Conservation (phyloP, 2,888 invertebrate genomes). For the Lasioglossum lativentre region DNA sequence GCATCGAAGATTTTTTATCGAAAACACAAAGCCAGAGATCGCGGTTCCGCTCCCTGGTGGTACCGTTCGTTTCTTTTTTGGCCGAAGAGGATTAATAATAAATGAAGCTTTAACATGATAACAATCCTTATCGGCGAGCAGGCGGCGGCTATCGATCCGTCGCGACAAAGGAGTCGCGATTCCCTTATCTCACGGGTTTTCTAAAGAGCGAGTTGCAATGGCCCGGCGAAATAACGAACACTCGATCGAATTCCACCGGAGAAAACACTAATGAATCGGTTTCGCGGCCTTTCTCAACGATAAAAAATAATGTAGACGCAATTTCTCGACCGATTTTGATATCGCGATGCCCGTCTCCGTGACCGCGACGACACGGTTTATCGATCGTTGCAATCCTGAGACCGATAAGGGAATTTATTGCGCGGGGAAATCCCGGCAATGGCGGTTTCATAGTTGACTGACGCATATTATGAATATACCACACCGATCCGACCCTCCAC, state of each 20-base stretch:
- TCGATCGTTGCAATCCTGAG: neutral
- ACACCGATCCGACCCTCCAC: neutral
- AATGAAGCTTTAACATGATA: slow-evolving; percentile 17
- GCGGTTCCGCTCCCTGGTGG: neutral
- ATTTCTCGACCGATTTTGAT: neutral
- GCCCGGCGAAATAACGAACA: neutral
- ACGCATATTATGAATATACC: neutral
- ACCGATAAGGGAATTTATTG: neutral
- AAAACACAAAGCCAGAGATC: neutral
- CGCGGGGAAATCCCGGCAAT: neutral
- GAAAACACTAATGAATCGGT: neutral
- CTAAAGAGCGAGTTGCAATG: neutral
- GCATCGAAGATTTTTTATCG: neutral
- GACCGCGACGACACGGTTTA: neutral
- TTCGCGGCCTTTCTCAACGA: neutral
- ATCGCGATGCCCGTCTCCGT: neutral
- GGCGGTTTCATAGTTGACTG: neutral
- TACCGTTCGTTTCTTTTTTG: neutral
- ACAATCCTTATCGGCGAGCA: slow-evolving; percentile 40
- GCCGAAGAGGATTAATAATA: neutral
- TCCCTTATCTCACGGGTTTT: slow-evolving; percentile 32
- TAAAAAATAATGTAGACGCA: neutral
- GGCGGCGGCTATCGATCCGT: slow-evolving; percentile 40
- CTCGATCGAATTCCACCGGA: neutral
- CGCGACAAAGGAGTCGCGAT: slow-evolving; percentile 12